Percentiles rank a stretch among this genome's conserved stretches.
Conservation (phyloP, 2,888 invertebrate species). For the Idaea straminata region DNA sequence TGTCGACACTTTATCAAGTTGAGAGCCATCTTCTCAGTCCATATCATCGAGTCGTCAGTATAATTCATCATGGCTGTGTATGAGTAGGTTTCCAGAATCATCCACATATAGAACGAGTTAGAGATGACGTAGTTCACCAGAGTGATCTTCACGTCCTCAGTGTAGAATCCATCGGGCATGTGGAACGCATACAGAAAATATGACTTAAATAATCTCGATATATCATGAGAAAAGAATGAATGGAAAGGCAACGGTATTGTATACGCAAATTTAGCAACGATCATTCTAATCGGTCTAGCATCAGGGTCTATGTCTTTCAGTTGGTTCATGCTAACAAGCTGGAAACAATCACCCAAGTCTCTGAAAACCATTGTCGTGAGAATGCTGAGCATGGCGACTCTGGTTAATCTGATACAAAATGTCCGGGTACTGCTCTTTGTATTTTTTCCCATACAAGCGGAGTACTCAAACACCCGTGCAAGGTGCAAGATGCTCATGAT, state of each 20-base stretch:
- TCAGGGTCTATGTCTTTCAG: not conserved
- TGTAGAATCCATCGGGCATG: not conserved
- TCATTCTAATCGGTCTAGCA: not conserved
- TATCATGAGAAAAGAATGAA: not conserved
- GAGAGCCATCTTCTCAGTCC: conserved; percentile 16
- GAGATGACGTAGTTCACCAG: conserved; percentile 32
- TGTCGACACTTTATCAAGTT: conserved; percentile 27
- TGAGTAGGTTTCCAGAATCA: conserved; percentile 34
- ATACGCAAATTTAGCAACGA: not conserved
- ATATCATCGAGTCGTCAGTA: conserved; percentile 22
- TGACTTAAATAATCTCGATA: not conserved
- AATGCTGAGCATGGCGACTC: conserved; percentile 32
- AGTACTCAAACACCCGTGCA: conserved; percentile 32
- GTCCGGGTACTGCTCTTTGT: conserved; percentile 17
- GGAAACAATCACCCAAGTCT: conserved; percentile 14
- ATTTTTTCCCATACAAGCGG: conserved; percentile 26
- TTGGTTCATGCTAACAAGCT: not conserved
- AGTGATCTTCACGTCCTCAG: not conserved
- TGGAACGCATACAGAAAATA: not conserved
- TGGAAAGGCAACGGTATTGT: not conserved
- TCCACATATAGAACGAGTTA: conserved; percentile 39
- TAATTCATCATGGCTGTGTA: conserved; percentile 25
- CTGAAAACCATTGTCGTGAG: conserved; percentile 33
- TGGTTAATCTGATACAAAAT: conserved; percentile 29
- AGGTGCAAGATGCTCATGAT: conserved; percentile 28